Base-by-base conservation (phyloP, 2,888 invertebrate genomes). In the Hartigia nigra region DNA sequence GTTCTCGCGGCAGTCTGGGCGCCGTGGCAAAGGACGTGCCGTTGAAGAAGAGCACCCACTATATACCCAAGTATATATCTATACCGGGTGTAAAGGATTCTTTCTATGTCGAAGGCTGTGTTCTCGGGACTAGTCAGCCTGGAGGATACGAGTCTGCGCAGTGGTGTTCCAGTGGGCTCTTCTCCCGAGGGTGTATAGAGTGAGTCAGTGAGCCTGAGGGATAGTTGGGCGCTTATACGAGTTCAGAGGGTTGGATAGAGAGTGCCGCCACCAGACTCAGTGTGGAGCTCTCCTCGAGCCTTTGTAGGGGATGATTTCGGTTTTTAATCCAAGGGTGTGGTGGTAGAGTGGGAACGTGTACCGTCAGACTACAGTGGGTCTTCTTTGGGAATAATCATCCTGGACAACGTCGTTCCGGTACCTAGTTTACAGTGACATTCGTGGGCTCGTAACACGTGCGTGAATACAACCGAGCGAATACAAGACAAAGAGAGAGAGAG, bases 291-390 rank as follows among this genome's bases (percentile, higher is more conserved):
- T 55, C 55, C 9, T 55, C 23, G 55, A 55, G 55, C 23, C 55
- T 55, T 2, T 55, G 23, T 55, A 55, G 55, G 55, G 55, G 23
- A 55, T 55, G 85, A 87, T 88, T 90, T 88, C 81, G 86, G 87
- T 88, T 90, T 89, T 88, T 88, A 89, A 90, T 89, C 88, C 88
- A 84, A 85, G 89, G 90, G 88, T 89, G 89, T 89, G 89, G 89
- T 89, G 89, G 89, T 88, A 85, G 79, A 84, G 84, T 81, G 81
- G 87, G 87, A 86, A 84, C 84, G 84, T 39, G 81, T 31, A 37
- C 55, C 36, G 74, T 35, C 77, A 79, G 77, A 77, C 70, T 77
- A 77, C 74, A 76, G 70, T 74, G 74, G 77, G 31, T 74, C 74
- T 39, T 39, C 31, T 69, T 80, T 81, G 82, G 80, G 82, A 78